These are phyloP conservation scores for Pseudomyrmex flavicornis DNA, from an alignment of 1,140 invertebrate species.

Conservation along the genomic window DNA sequence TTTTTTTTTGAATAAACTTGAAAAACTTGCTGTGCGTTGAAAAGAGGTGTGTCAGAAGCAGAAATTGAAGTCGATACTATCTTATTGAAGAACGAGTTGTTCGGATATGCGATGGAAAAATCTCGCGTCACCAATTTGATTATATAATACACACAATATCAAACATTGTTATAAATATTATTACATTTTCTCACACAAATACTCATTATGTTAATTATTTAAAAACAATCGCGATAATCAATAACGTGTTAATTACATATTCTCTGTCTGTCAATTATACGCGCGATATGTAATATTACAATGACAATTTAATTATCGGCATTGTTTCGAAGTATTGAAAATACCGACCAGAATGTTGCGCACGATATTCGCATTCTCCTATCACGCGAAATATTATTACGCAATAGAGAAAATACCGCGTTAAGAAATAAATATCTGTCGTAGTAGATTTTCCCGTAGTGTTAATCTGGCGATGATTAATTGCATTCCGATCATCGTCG, in stretches of 20 bases:
- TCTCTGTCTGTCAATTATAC: no score
- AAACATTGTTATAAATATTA: no score
- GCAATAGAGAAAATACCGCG: not conserved
- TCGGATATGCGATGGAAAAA: not conserved
- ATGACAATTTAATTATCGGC: no score
- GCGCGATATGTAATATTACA: no score
- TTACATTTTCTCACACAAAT: no score
- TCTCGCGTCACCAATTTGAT: not conserved
- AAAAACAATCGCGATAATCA: no score
- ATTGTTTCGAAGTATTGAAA: no score
- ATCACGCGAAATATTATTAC: no score
- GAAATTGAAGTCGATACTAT: constrained; percentile 4
- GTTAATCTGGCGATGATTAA: not conserved
- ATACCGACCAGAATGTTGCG: no score
- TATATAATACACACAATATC: not conserved
- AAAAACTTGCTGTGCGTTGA: not conserved
- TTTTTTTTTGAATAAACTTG: not conserved
- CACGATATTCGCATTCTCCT: not conserved
- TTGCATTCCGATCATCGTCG: no score
- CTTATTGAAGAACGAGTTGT: not conserved
- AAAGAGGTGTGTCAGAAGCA: not conserved
- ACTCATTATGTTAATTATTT: no score
- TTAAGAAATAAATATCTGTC: not conserved
- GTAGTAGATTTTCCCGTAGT: not conserved
- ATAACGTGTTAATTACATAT: no score